Percentiles rank a stretch among this genome's conserved stretches.
phyloP scores from a whole-genome alignment of 2,888 invertebrate genomes.

The Aphodius granarius region DNA sequence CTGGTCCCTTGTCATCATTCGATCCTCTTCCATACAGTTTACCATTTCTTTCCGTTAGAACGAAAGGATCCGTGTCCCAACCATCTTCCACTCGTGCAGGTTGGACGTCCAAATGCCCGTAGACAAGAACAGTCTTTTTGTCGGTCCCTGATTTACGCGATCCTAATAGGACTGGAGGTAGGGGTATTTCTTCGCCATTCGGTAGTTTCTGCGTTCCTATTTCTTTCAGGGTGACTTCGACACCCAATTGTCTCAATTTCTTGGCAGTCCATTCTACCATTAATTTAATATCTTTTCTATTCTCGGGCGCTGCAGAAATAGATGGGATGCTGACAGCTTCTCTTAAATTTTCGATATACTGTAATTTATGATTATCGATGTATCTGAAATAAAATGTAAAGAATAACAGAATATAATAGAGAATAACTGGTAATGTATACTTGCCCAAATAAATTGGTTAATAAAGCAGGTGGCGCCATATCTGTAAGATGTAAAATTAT shows the following conservation, averaged over 20 bases:
- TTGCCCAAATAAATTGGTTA: not conserved
- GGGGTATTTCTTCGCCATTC: conserved; percentile 66
- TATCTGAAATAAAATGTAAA: conserved; percentile 63
- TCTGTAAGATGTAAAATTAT: not conserved
- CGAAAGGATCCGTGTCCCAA: conserved; percentile 91
- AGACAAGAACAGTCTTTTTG: conserved; percentile 87
- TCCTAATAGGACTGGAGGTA: conserved; percentile 81
- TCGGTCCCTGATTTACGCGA: conserved; percentile 72
- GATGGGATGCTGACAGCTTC: conserved; percentile 88
- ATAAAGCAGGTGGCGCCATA: not conserved
- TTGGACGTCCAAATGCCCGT: conserved; percentile 95
- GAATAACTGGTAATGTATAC: too few species aligned
- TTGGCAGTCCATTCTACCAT: conserved; percentile 81
- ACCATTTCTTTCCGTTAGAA: conserved; percentile 76
- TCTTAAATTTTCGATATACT: conserved; percentile 73
- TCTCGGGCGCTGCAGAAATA: conserved; percentile 84
- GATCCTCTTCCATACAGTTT: conserved; percentile 85
- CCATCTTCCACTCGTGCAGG: conserved; percentile 87
- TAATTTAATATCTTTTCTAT: conserved; percentile 72
- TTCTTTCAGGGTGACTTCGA: conserved; percentile 69
- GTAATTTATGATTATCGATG: conserved; percentile 72
- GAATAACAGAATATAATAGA: not conserved
- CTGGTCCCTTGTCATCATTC: conserved; percentile 90
- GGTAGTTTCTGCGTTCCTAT: conserved; percentile 70
- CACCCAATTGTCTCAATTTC: conserved; percentile 69